Evolutionary conservation across 2,797 vertebrate species (phyloP).

Genomic region (Choloepus didactylus): DNA sequence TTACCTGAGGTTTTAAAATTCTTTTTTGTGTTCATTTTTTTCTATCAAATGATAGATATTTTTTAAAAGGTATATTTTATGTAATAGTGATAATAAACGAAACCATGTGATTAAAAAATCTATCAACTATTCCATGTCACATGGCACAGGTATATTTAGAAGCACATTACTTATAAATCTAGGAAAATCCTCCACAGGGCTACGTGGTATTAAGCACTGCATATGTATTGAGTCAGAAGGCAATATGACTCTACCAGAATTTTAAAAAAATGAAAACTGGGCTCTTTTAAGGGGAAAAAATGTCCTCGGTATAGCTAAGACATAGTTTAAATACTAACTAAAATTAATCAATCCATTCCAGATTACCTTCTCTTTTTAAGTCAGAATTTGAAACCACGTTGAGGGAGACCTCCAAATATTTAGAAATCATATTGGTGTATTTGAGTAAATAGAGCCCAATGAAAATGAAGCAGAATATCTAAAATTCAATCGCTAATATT

Average conservation of each 20-base stretch:
- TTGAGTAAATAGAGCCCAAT: not conserved
- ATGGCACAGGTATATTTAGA: not conserved
- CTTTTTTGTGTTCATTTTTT: not conserved
- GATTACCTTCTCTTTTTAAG: not conserved
- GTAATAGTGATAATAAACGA: not conserved
- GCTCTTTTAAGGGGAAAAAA: not conserved
- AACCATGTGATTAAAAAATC: not conserved
- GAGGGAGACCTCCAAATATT: not conserved
- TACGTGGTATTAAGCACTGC: fast-evolving
- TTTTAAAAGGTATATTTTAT: not conserved
- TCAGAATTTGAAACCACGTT: not conserved
- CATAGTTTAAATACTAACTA: not conserved
- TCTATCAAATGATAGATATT: not conserved
- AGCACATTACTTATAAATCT: not conserved
- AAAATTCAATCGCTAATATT: slow-evolving; percentile 41
- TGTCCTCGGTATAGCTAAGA: not conserved
- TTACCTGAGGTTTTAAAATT: not conserved
- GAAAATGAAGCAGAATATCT: not conserved
- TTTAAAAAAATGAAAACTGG: not conserved
- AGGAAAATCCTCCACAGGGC: not conserved
- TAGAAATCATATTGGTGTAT: not conserved
- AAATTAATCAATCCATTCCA: not conserved
- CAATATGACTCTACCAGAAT: not conserved
- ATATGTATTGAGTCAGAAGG: not conserved
- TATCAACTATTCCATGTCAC: not conserved